Evolutionary conservation across 2,888 invertebrate species (phyloP), one percentile per base, ranked within the genome.

Genomic region (Auanema sp.): DNA sequence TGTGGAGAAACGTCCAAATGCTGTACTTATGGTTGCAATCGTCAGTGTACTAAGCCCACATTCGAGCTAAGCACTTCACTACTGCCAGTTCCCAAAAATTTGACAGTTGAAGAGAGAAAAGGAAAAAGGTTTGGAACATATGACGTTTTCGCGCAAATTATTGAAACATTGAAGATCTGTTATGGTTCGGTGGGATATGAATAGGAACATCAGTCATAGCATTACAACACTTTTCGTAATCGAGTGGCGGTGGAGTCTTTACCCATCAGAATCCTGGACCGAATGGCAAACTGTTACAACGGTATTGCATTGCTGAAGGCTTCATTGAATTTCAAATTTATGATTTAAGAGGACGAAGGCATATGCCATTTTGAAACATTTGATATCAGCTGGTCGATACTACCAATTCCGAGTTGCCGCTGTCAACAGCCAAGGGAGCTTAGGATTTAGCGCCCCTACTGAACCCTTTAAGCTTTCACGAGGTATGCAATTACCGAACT

Each of bases 1-100:
- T 85, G 85, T 70, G 68, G 69, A 4, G 83, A 81, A 41, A 78
- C 80, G 21, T 73, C 74, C 65, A 85, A 85, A 68, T 85, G 85
- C 64, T 85, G 85, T 68, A 73, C 78, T 3, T 79, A 81, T 53
- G 83, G 80, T 12, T 80, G 80, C 65, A 67, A 62, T 14, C 50
- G 80, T 0, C 75, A 66, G 25, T 80, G 80, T 60, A 59, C 74
- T 2, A 50, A 59, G n/a, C 78, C 80, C 0, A 42, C 51, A n/a
- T 55, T 68, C 1, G 52, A 63, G 14, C 69, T 70, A 25, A 49
- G 63, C 57, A 40, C 62, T 5, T 56, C 59, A 0, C 71, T 81
- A 3, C 72, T 83, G 12, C 82, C 82, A 11, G 60, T 76, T 24
- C 83, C 83, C 0, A 65, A 67, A 23, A 72, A 70, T n/a, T 75